Conservation (phyloP, 2,888 invertebrate species). For the Sabatieria punctata region DNA sequence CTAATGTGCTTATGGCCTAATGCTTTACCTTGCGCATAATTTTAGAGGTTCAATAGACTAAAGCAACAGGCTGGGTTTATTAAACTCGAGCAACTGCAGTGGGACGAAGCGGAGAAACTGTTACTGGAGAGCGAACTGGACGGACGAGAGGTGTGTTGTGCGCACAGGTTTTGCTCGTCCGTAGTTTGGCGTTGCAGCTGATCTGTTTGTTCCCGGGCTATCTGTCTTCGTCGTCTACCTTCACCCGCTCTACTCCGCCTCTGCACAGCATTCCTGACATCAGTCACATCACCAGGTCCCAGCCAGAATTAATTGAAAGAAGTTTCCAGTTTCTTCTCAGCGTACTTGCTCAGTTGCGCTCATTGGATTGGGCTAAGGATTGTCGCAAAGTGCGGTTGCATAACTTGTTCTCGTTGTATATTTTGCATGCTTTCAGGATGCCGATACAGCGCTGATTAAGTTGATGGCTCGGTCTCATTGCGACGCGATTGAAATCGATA, state of each 20-base stretch:
- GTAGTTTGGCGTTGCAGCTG: slow-evolving; percentile 27
- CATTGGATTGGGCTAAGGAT: no score
- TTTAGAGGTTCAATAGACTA: slow-evolving; percentile 32
- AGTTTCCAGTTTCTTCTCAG: slow-evolving; percentile 33
- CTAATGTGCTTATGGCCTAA: slow-evolving; percentile 3
- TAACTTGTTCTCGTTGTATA: no score
- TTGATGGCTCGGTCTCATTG: slow-evolving; percentile 33
- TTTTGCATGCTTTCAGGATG: slow-evolving; percentile 30
- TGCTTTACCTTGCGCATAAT: slow-evolving; percentile 4
- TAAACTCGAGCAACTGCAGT: slow-evolving; percentile 36
- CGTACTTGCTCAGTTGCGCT: no score
- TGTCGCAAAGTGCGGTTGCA: no score
- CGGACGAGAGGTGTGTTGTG: slow-evolving; percentile 34
- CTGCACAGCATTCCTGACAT: slow-evolving; percentile 39
- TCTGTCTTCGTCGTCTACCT: slow-evolving; percentile 33
- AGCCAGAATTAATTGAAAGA: slow-evolving; percentile 23
- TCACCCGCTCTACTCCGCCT: slow-evolving; percentile 35
- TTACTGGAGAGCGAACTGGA: slow-evolving; percentile 36
- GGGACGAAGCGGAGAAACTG: slow-evolving; percentile 35
- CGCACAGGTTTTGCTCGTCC: neutral
- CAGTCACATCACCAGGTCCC: slow-evolving; percentile 31
- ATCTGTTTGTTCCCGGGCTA: slow-evolving; percentile 37
- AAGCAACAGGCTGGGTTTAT: slow-evolving; percentile 40
- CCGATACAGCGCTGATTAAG: slow-evolving; percentile 36
- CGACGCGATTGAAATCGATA: slow-evolving; percentile 28